Percentiles rank a stretch among this genome's conserved stretches.
Evolutionary conservation across 2,797 vertebrate species (phyloP).

Genomic region (Cheirogaleus major): DNA sequence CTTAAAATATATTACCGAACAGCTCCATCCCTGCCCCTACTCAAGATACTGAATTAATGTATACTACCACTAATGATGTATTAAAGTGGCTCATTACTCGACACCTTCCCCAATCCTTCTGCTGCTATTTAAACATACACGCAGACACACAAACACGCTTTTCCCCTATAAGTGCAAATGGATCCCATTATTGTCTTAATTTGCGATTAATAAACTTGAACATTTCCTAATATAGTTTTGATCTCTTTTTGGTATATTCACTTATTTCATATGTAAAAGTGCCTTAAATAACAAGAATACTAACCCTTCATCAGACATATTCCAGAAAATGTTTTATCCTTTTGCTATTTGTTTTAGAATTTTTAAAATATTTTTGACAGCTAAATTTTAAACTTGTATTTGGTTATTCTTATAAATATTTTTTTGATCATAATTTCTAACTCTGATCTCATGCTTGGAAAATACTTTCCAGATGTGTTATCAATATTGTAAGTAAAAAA

Average conservation of each 20-base stretch:
- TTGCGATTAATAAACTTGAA: slow-evolving; percentile 42
- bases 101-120: background rate
- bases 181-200: slow-evolving; percentile 22
- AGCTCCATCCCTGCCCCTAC: background rate
- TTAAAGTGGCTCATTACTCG: background rate
- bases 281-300: slow-evolving; percentile 4
- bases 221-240: slow-evolving; percentile 32
- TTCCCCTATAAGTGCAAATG: background rate
- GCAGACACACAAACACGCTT: background rate
- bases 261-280: slow-evolving; percentile 5
- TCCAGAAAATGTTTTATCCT: slow-evolving; percentile 16
- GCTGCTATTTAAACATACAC: background rate
- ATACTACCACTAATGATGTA: background rate
- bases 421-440: background rate
- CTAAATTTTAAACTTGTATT: background rate
- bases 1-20: background rate
- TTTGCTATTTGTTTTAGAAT: background rate
- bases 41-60: background rate
- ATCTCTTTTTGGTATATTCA: background rate
- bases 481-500: background rate
- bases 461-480: slow-evolving; percentile 11
- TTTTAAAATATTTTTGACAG: background rate
- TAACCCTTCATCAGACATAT: background rate
- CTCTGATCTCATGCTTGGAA: background rate
- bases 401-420: background rate